These are phyloP conservation scores for Anniella stebbinsi DNA, from an alignment of 2,797 vertebrate genomes.

Conservation along the genomic window DNA sequence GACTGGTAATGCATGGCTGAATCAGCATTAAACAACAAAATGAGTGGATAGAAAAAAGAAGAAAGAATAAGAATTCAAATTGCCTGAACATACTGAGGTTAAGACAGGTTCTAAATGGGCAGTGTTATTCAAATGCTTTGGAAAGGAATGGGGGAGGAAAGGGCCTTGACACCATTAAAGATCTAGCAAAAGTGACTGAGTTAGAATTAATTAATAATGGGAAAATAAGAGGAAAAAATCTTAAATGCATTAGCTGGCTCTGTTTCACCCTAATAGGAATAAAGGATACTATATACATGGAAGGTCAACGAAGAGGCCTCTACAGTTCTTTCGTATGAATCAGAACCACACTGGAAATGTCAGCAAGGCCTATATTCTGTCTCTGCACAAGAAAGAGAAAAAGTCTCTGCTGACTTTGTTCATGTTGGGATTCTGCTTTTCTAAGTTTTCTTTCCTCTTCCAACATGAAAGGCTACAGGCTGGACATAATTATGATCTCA, in stretches of 20 bases:
- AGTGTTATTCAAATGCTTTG: conserved; percentile 67
- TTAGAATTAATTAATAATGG: conserved; percentile 61
- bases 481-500: not conserved
- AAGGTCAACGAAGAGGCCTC: conserved; percentile 30
- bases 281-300: conserved; percentile 21
- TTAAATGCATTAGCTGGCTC: conserved; percentile 59
- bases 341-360: conserved; percentile 39
- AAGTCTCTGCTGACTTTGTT: not conserved
- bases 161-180: conserved; percentile 59
- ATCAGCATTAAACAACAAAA: conserved; percentile 73
- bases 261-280: conserved; percentile 44
- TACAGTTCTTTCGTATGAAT: conserved; percentile 11
- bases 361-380: conserved; percentile 8
- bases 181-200: not conserved
- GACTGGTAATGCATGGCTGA: conserved; percentile 68
- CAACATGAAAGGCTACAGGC: rapidly evolving
- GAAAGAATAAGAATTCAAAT: conserved; percentile 65
- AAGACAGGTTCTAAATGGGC: conserved; percentile 64
- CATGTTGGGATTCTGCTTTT: not conserved
- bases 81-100: conserved; percentile 56
- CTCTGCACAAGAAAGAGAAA: not conserved
- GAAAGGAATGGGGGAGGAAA: conserved; percentile 38
- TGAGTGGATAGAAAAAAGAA: conserved; percentile 65
- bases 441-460: not conserved
- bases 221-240: conserved; percentile 55